A percentile compares a stretch with the other conserved stretches of the same genome.
Conservation (phyloP, 2,888 invertebrate species). For the Gymnosoma rotundatum region DNA sequence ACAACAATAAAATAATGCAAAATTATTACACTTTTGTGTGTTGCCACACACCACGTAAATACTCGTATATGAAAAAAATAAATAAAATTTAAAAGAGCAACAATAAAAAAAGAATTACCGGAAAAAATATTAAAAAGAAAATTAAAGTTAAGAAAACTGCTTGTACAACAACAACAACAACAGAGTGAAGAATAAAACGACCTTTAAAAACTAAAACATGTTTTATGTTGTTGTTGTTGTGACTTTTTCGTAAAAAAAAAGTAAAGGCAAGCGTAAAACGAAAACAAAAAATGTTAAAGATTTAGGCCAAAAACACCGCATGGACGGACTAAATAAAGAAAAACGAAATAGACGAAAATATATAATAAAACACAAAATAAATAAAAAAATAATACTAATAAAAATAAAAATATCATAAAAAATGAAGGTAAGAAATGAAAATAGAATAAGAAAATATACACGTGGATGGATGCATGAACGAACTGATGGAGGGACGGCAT, state of each 20-base stretch:
- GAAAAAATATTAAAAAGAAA: slow-evolving; percentile 43
- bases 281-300: slow-evolving; percentile 41
- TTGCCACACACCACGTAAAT: neutral
- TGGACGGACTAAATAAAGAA: slow-evolving; percentile 31
- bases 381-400: slow-evolving; percentile 27
- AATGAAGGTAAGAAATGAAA: slow-evolving; percentile 47
- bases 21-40: slow-evolving; percentile 27
- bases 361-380: slow-evolving; percentile 36
- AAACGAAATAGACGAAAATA: slow-evolving; percentile 51
- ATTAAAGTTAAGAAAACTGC: slow-evolving; percentile 54
- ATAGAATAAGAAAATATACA: slow-evolving; percentile 39
- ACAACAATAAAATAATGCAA: neutral
- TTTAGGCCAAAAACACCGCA: slow-evolving; percentile 68
- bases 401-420: slow-evolving; percentile 40
- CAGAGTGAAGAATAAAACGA: slow-evolving; percentile 49
- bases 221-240: slow-evolving; percentile 4
- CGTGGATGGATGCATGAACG: slow-evolving; percentile 42
- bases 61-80: neutral
- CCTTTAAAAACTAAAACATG: slow-evolving; percentile 60
- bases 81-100: slow-evolving; percentile 8
- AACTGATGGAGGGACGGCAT: neutral
- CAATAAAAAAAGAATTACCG: slow-evolving; percentile 32
- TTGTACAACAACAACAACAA: slow-evolving; percentile 32
- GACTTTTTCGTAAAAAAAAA: slow-evolving; percentile 18
- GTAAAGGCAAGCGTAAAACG: slow-evolving; percentile 10